Conservation (phyloP, 30 jellyfish, hydroid and myxozoan species). For the Morbakka virulenta region DNA sequence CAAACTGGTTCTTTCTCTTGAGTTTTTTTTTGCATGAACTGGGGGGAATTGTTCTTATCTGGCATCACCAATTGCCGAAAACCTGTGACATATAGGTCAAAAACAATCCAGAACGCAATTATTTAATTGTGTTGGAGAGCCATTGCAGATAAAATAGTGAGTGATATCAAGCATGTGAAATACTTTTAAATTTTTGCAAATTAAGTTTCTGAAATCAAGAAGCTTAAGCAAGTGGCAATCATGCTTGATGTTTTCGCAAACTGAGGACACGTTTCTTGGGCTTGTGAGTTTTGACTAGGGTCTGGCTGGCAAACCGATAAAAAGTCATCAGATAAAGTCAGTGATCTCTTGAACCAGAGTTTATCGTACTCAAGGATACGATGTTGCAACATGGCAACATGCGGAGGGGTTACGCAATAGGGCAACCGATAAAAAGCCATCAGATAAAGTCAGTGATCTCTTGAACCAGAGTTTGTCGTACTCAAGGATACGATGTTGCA, state of each 20-base stretch:
- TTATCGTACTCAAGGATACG: no score
- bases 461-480: slow-evolving; percentile 23
- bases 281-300: neutral
- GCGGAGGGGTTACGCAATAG: no score
- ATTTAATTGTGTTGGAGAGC: slow-evolving; percentile 27
- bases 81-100: slow-evolving; percentile 59
- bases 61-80: slow-evolving; percentile 36
- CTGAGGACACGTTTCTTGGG: slow-evolving; percentile 20
- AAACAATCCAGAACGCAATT: slow-evolving; percentile 54
- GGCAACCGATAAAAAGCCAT: neutral
- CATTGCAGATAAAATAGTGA: neutral
- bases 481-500: slow-evolving; percentile 76
- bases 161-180: slow-evolving; percentile 6
- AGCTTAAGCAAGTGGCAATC: neutral
- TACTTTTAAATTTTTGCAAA: slow-evolving; percentile 1
- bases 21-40: slow-evolving; percentile 39
- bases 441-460: neutral
- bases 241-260: neutral
- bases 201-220: slow-evolving; percentile 2
- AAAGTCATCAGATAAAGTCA: neutral
- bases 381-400: no score
- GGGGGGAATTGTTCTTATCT: slow-evolving; percentile 30
- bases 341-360: slow-evolving; percentile 3
- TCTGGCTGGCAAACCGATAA: neutral
- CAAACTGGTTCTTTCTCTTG: slow-evolving; percentile 15